Percentiles rank a stretch among this genome's conserved stretches.
These are phyloP conservation scores for Panulirus ornatus DNA, from an alignment of 1,140 invertebrate species.

Conservation along the genomic window DNA sequence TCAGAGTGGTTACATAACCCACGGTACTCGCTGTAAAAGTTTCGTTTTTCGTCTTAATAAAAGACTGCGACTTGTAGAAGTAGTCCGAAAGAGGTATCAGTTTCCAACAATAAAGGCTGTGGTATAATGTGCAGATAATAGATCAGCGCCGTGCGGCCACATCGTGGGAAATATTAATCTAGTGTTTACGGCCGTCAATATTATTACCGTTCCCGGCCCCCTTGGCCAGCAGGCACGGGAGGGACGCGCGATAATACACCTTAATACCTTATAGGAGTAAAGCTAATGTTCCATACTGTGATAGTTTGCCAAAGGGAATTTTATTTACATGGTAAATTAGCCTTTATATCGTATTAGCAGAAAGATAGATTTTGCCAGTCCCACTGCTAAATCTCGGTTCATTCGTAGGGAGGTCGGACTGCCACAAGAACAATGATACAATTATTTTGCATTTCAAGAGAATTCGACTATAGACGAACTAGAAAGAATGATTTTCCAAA, in stretches of 20 bases:
- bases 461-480: background rate
- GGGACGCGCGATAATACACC: background rate
- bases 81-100: background rate
- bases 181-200: conserved; percentile 9
- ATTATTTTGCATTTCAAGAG: background rate
- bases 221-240: background rate
- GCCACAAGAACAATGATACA: background rate
- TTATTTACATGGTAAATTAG: background rate
- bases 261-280: background rate
- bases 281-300: background rate
- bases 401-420: background rate
- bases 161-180: background rate
- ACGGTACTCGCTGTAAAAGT: too few species aligned
- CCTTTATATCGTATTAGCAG: background rate
- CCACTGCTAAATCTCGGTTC: background rate
- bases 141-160: background rate
- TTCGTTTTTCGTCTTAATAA: too few species aligned
- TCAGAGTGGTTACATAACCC: too few species aligned
- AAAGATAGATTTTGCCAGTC: background rate
- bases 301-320: background rate
- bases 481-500: background rate
- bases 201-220: background rate
- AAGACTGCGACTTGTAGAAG: background rate
- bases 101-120: background rate
- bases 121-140: background rate